Base-by-base conservation (phyloP, 2,797 vertebrate species). In the Tenualosa thibaudeaui region DNA sequence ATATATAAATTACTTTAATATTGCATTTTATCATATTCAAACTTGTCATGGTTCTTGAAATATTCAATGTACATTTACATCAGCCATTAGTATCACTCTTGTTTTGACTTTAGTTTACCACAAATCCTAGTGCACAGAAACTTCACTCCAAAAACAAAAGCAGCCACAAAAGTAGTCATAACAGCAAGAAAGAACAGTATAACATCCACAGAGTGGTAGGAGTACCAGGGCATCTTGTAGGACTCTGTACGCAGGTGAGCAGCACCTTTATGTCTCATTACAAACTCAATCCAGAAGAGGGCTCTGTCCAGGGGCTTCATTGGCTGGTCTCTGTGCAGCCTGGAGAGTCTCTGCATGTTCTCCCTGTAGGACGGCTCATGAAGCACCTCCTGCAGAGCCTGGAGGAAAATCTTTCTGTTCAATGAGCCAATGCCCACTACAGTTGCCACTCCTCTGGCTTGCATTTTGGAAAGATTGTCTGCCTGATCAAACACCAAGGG, bases 401-500 rank as follows among this genome's bases (percentile, higher is more conserved):
- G 85, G 15, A 92, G 86, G n/a, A 96, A 94, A 75, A 81, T 83
- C 22, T 91, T 10, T 86, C 91, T 87, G 51, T 94, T 87, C 82
- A 94, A 49, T 0, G 86, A 89, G 0, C 62, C 84, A 0, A 94
- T 82, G 4, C 91, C 88, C 4, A 94, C 12, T n/a, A 93, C 81
- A 24, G 89, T 90, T 7, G 92, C 93, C 0, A 15, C 92, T 19
- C 95, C 94, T 88, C 87, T 92, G 9, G 40, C 82, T 53, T 89
- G 86, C 81, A 94, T 91, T 86, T 91, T 88, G 0, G 89, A 40
- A 0, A 95, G 84, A 89, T 95, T 94, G 84, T 95, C 93, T 26
- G 26, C 83, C 37, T 95, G 94, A 87, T 95, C 94, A 86, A 95
- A 95, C 85, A 95, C 53, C 43, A 95, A 7, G 1, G 93, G 94